These are phyloP conservation scores for Morpho deidamia DNA, from an alignment of 2,888 invertebrate genomes.

Conservation along the genomic window DNA sequence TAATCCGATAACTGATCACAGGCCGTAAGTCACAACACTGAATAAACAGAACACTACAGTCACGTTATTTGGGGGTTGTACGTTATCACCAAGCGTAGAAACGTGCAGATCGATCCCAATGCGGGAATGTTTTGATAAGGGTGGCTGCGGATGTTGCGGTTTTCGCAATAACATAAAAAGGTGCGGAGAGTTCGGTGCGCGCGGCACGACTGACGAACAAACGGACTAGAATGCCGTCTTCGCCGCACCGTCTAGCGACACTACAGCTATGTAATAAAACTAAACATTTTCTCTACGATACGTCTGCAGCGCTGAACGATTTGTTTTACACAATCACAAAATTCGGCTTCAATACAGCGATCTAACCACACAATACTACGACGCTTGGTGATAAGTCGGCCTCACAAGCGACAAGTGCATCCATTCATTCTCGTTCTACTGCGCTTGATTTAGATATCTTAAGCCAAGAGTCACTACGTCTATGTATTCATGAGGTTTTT, in stretches of 20 bases:
- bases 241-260: conserved; percentile 20
- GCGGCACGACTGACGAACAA: conserved; percentile 54
- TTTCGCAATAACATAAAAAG: conserved; percentile 19
- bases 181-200: conserved; percentile 51
- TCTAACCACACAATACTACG: conserved; percentile 15
- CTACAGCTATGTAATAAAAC: conserved; percentile 17
- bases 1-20: conserved; percentile 36
- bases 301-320: conserved; percentile 16
- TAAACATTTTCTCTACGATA: background rate
- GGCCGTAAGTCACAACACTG: conserved; percentile 40
- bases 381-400: conserved; percentile 33
- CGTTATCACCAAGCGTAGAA: conserved; percentile 54
- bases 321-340: conserved; percentile 8
- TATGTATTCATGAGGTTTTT: conserved; percentile 18
- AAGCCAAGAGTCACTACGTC: conserved; percentile 21
- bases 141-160: conserved; percentile 32
- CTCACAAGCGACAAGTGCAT: conserved; percentile 52
- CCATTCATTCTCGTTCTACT: conserved; percentile 48
- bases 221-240: conserved; percentile 8
- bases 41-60: conserved; percentile 42
- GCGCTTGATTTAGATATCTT: conserved; percentile 34
- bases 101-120: conserved; percentile 68
- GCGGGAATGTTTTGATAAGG: conserved; percentile 63
- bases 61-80: conserved; percentile 50
- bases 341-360: conserved; percentile 16